phyloP scores from a whole-genome alignment of 1,140 invertebrate genomes.

The Bombus vancouverensis region DNA sequence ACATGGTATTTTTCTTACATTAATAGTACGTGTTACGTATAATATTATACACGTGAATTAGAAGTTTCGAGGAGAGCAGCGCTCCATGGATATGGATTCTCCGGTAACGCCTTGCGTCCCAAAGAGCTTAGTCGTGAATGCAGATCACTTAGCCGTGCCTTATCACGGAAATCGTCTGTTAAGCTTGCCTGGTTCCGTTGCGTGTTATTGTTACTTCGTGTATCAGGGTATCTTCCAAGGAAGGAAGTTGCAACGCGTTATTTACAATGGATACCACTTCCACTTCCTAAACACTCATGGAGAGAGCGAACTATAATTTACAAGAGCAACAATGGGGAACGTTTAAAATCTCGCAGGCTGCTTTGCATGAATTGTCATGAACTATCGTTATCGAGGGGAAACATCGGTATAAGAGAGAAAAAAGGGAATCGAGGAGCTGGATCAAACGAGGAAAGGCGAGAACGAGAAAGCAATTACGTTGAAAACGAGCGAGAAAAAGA shows the following conservation, averaged over 20 bases:
- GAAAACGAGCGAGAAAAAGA: neutral
- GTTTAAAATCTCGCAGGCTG: neutral
- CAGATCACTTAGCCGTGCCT: constrained; percentile 25
- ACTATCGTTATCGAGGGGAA: neutral
- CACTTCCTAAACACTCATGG: too few relatives aligned
- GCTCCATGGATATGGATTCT: neutral
- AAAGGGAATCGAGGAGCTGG: neutral
- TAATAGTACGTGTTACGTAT: neutral
- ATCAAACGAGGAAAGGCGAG: constrained; percentile 27
- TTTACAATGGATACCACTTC: constrained; percentile 1
- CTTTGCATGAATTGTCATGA: neutral
- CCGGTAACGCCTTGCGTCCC: neutral
- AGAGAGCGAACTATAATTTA: too few relatives aligned
- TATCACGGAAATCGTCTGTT: constrained; percentile 18
- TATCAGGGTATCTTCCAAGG: neutral
- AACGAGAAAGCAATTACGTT: constrained; percentile 46
- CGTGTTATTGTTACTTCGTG: neutral
- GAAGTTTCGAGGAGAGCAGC: neutral
- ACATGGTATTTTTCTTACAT: neutral
- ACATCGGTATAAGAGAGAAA: neutral
- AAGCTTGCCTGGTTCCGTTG: neutral
- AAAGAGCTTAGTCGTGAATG: constrained; percentile 14
- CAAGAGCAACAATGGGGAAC: neutral
- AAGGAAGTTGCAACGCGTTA: constrained; percentile 19
- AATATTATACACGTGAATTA: neutral